Conservation (phyloP, 2,888 invertebrate species). For the Rhimphoctona megacephalus region DNA sequence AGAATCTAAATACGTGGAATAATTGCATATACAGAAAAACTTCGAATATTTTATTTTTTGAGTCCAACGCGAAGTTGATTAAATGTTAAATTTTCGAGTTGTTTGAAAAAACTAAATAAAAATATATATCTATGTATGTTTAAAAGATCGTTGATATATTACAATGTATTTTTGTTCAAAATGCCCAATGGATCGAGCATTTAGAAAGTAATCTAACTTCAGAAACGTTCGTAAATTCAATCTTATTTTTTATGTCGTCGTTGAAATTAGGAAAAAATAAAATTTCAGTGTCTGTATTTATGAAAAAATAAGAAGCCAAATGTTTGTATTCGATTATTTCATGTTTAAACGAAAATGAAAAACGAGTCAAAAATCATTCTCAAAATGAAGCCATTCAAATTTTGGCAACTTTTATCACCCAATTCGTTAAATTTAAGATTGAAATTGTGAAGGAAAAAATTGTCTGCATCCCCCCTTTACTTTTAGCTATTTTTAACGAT, state of each 20-base stretch:
- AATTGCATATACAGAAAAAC: constrained; percentile 2
- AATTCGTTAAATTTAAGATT: neutral
- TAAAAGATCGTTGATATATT: neutral
- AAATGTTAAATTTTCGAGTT: constrained; percentile 14
- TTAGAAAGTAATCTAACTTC: neutral
- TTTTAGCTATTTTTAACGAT: neutral
- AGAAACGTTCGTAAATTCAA: neutral
- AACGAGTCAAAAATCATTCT: neutral
- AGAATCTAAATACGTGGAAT: constrained; percentile 14
- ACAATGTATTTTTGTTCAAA: neutral
- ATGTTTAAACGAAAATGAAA: neutral
- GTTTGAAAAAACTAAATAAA: neutral
- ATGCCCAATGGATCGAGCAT: neutral
- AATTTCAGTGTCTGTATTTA: neutral
- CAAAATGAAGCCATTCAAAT: too few relatives aligned
- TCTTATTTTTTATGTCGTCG: neutral
- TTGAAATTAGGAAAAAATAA: neutral
- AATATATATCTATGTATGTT: constrained; percentile 15
- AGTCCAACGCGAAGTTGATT: constrained; percentile 14
- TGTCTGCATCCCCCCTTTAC: neutral
- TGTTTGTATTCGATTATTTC: neutral
- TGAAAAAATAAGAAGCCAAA: neutral
- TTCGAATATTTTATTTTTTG: constrained; percentile 11
- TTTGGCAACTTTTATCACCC: neutral
- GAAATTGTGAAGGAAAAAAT: neutral